Base-by-base conservation (phyloP, 2,888 invertebrate species). In the Drosophila gaucha region DNA sequence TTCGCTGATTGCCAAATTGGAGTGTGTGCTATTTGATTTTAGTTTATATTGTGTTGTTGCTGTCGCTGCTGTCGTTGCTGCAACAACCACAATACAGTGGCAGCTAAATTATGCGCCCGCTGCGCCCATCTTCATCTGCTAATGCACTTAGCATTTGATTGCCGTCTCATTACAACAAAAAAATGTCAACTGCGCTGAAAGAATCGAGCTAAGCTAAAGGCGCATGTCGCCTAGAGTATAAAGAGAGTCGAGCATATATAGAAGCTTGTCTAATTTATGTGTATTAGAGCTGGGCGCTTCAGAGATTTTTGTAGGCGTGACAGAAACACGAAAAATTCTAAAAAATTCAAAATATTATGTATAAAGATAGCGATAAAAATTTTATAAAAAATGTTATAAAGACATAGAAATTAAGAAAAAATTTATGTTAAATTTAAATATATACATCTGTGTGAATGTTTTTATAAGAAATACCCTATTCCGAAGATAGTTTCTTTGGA, bases 61-160 rank as follows among this genome's bases (percentile, higher is more conserved):
- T 26, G 47, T 14, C 39, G 18, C 30, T 30, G 10, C 26, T 57
- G 10, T 33, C 39, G 10, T 44, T 35, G 24, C 31, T 30, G 9
- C 31, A 56, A 22, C 47, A 31, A 12, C n/a, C n/a, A n/a, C n/a
- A n/a, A n/a, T n/a, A 33, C 49, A 51, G 44, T 51, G 50, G 35
- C 74, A 26, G 30, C 16, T 50, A 44, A 65, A 65, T 56, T 59
- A 60, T 44, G 36, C 31, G 41, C 41, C 47, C 44, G 74, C 57
- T 67, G 60, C 70, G 41, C 55, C 44, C 54, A 46, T 63, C 54
- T 51, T 63, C 55, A 55, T 44, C 49, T 69, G 50, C 50, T 67
- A 58, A 70, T 64, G 64, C 65, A 74, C 70, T 70, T 74, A 64
- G 35, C 63, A 36, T 74, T 74, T 79, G 78, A 78, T 58, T 49